Conservation (phyloP, 1,140 invertebrate genomes). For the Caenorhabditis brenneri region DNA sequence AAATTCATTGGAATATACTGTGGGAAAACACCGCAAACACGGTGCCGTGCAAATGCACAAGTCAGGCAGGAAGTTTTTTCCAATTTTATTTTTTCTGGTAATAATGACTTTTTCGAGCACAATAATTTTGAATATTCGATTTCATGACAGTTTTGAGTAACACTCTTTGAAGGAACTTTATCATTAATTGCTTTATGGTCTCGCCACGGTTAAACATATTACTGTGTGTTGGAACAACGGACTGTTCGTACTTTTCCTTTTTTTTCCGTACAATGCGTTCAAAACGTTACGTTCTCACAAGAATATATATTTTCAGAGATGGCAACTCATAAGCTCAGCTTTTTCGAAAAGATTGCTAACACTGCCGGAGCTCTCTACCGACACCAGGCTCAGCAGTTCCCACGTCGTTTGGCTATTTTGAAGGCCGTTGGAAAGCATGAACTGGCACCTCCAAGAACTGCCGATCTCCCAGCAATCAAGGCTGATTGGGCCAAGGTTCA, state of each 20-base stretch:
- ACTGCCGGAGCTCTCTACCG: constrained; percentile 64
- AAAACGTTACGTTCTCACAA: too few species aligned
- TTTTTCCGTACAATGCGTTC: background rate
- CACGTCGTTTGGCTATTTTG: constrained; percentile 77
- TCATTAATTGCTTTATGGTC: background rate
- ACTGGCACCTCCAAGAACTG: constrained; percentile 83
- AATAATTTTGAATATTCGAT: too few species aligned
- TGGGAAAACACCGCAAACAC: too few species aligned
- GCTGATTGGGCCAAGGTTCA: constrained; percentile 77
- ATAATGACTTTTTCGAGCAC: too few species aligned
- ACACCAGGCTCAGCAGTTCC: constrained; percentile 63
- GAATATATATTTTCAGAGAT: constrained; percentile 44
- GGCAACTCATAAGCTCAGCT: constrained; percentile 64
- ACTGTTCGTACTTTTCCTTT: background rate
- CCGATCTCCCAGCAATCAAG: constrained; percentile 83
- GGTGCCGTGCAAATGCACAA: background rate
- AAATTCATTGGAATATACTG: too few species aligned
- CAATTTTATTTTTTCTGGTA: too few species aligned
- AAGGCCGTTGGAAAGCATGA: constrained; percentile 90
- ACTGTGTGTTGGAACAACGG: background rate
- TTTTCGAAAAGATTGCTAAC: constrained; percentile 68
- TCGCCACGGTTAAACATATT: background rate
- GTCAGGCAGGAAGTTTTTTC: too few species aligned
- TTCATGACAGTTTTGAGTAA: too few species aligned
- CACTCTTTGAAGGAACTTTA: background rate